Conservation (phyloP, 64 coral and sea anemone species). For the Pocillopora damicornis region DNA sequence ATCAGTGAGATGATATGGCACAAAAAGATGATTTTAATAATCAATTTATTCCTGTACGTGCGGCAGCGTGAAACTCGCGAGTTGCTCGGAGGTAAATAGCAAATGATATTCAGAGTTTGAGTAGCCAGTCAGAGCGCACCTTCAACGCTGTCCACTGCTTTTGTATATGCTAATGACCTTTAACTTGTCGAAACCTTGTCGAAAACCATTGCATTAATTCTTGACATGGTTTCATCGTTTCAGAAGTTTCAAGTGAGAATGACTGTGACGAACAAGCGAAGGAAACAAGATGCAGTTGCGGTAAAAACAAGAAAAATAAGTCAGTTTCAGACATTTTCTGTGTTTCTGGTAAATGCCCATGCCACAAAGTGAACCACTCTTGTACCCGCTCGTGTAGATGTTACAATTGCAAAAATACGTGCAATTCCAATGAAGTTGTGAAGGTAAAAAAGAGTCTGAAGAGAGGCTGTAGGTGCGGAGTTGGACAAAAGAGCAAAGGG, state of each 20-base stretch:
- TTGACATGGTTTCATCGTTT: not conserved
- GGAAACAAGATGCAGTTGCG: slow-evolving; percentile 14
- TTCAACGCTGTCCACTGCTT: no score
- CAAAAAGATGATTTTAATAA: no score
- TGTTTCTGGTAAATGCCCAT: slow-evolving; percentile 11
- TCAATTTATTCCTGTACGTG: no score
- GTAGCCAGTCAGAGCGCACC: no score
- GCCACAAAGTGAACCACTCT: not conserved
- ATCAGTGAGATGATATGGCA: no score
- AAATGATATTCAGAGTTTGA: not conserved
- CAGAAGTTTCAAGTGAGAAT: not conserved
- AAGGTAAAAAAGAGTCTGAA: not conserved
- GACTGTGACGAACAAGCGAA: not conserved
- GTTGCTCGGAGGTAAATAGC: no score
- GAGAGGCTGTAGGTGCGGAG: slow-evolving; percentile 31
- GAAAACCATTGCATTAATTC: no score
- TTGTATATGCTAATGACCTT: no score
- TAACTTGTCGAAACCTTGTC: no score
- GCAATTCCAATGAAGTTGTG: not conserved
- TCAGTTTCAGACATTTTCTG: not conserved
- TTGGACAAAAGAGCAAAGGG: not conserved
- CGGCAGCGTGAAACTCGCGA: no score
- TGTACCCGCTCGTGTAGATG: slow-evolving; percentile 21
- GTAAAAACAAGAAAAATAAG: slow-evolving; percentile 31
- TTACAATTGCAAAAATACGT: slow-evolving; percentile 28